phyloP scores from a whole-genome alignment of 2,113 vertebrate genomes.

The Ailuropoda melanoleuca region DNA sequence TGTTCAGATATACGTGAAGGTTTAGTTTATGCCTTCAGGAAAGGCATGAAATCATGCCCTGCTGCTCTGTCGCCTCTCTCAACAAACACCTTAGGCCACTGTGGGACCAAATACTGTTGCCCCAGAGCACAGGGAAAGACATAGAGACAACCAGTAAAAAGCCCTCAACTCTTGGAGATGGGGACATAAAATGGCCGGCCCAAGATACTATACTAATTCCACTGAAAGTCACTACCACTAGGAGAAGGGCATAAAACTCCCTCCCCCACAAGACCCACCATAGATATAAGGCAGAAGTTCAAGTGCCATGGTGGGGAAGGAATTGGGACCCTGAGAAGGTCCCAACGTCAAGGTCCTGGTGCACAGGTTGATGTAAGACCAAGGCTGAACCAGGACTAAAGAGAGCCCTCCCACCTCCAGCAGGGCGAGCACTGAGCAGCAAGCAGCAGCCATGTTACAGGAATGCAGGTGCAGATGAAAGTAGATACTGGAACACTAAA shows the following conservation, averaged over 20 bases:
- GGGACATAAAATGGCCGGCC: neutral
- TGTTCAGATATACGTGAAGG: neutral
- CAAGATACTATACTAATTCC: neutral
- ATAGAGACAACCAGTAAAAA: neutral
- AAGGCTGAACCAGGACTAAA: neutral
- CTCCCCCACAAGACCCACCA: neutral
- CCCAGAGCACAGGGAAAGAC: neutral
- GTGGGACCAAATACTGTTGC: neutral
- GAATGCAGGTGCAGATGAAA: neutral
- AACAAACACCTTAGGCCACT: neutral
- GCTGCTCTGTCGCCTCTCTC: neutral
- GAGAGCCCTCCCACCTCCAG: neutral
- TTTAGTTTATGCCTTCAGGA: neutral
- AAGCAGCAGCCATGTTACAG: neutral
- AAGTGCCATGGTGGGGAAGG: neutral
- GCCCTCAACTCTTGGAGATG: neutral
- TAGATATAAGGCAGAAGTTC: neutral
- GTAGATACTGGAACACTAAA: neutral
- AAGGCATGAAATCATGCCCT: neutral
- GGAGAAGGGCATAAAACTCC: neutral
- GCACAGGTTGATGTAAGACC: neutral
- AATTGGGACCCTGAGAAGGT: neutral
- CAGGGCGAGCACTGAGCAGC: fast-evolving
- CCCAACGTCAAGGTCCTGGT: neutral
- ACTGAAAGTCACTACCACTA: neutral